phyloP scores from a whole-genome alignment of 2,888 invertebrate genomes.

The Thera obeliscata region DNA sequence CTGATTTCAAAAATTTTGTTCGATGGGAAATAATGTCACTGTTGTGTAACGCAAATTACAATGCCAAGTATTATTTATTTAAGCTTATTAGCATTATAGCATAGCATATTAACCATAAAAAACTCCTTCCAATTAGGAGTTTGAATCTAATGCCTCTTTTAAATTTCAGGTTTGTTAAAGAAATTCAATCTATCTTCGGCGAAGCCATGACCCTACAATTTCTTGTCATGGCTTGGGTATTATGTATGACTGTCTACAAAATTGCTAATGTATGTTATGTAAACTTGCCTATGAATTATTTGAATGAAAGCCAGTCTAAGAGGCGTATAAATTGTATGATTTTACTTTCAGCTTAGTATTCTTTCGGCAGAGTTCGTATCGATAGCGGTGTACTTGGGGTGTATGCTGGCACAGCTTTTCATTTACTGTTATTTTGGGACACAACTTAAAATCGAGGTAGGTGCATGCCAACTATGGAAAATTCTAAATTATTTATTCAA shows the following conservation, averaged over 20 bases:
- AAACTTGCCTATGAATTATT: no score
- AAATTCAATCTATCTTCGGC: constrained; percentile 67
- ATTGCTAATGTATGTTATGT: constrained; percentile 63
- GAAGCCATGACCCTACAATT: constrained; percentile 69
- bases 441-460: constrained; percentile 65
- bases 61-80: no score
- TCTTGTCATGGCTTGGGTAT: constrained; percentile 68
- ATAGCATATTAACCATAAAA: no score
- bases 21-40: no score
- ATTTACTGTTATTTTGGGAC: constrained; percentile 75
- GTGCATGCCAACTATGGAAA: constrained; percentile 2
- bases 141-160: neutral
- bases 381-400: constrained; percentile 64
- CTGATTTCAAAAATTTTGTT: no score
- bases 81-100: no score
- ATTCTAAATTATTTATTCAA: no score
- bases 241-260: constrained; percentile 76
- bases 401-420: constrained; percentile 70
- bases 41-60: no score
- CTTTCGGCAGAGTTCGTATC: constrained; percentile 66
- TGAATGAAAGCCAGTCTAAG: no score
- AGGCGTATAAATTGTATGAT: neutral
- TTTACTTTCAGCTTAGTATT: constrained; percentile 60
- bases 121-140: no score
- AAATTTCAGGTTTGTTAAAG: constrained; percentile 59